Percentiles rank a stretch among this genome's conserved stretches.
These are phyloP conservation scores for Pyrrhosoma nymphula DNA, from an alignment of 2,888 invertebrate genomes.

Conservation along the genomic window DNA sequence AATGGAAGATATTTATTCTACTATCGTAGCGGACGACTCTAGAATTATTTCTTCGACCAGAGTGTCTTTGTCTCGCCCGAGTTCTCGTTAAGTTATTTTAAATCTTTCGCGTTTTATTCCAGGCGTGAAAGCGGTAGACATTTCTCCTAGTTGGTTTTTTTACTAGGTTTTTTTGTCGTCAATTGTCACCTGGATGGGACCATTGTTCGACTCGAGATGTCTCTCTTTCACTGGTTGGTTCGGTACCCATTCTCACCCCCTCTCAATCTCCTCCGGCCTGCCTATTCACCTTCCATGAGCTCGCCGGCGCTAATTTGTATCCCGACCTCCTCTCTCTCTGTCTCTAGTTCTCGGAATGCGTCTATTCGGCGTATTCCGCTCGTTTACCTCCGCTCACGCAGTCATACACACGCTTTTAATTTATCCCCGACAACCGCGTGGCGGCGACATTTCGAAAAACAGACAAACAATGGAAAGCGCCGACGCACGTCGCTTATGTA, in stretches of 20 bases:
- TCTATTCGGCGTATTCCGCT: background rate
- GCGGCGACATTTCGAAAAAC: background rate
- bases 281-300: background rate
- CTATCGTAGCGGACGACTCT: background rate
- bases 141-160: background rate
- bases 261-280: background rate
- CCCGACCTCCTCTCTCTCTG: background rate
- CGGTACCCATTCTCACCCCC: background rate
- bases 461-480: background rate
- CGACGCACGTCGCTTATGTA: background rate
- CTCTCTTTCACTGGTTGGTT: background rate
- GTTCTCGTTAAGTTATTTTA: background rate
- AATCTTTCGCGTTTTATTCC: background rate
- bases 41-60: background rate
- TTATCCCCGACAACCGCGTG: background rate
- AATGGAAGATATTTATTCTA: too few relatives aligned
- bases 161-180: background rate
- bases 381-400: background rate
- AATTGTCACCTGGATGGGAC: background rate
- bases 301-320: conserved; percentile 5
- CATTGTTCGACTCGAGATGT: background rate
- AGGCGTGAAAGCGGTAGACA: background rate
- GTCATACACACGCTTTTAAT: background rate
- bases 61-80: background rate
- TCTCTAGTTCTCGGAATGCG: background rate